A percentile compares a stretch with the other conserved stretches of the same genome.
phyloP scores from a whole-genome alignment of 2,113 vertebrate species.

The Cromileptes altivelis region DNA sequence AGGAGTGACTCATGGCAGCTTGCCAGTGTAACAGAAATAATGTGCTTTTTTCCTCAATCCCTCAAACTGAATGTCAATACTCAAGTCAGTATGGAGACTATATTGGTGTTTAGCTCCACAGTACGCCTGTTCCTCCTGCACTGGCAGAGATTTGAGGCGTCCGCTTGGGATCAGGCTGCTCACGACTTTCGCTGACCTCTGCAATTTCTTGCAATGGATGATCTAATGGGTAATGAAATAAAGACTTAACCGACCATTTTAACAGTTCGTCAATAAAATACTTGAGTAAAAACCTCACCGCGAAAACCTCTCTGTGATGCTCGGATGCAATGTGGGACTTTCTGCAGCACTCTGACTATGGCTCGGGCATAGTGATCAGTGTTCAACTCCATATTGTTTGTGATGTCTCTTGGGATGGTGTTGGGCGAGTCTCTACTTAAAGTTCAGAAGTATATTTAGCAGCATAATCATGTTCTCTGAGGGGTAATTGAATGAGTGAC shows the following conservation, averaged over 20 bases:
- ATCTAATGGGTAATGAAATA: neutral
- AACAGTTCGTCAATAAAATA: conserved; percentile 11
- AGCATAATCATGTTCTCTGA: neutral
- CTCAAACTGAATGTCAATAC: conserved; percentile 1
- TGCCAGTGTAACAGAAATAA: conserved; percentile 12
- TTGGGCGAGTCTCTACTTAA: neutral
- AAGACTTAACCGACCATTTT: neutral
- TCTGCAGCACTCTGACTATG: neutral
- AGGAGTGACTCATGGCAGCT: conserved; percentile 58
- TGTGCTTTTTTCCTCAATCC: neutral
- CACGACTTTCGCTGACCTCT: conserved; percentile 35
- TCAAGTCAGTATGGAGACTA: neutral
- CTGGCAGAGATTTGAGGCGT: neutral
- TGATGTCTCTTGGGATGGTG: neutral
- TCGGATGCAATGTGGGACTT: neutral
- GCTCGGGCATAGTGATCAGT: neutral
- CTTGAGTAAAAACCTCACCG: neutral
- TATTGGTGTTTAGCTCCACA: neutral
- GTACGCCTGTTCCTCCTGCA: neutral
- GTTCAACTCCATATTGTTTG: neutral
- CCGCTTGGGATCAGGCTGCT: neutral
- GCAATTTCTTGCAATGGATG: conserved; percentile 13
- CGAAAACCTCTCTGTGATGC: neutral
- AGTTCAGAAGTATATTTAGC: conserved; percentile 17
- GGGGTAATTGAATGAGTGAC: conserved; percentile 28